Base-by-base conservation (phyloP, 2,888 invertebrate genomes). In the Ochlodes sylvanus region DNA sequence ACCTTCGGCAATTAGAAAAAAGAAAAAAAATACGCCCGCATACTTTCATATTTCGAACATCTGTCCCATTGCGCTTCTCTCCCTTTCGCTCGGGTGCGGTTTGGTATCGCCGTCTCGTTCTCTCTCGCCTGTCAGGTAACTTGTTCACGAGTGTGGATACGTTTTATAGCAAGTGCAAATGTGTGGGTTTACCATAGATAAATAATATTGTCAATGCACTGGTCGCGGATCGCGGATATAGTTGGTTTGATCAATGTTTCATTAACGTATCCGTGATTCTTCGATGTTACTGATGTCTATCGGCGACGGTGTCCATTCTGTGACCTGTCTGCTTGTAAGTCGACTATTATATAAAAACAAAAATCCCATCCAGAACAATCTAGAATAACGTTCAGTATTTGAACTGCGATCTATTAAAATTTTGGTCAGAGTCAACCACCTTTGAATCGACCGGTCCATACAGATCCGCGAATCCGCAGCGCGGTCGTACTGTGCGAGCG, bases 11-110 rank as follows among this genome's bases (percentile, higher is more conserved):
- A 76, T 73, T 75, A 69, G 62, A 74, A 73, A 66, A 27, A 77
- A 87, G 55, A 73, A 72, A 63, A 78, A 88, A 84, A 83, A 81
- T 77, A 75, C 82, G 80, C 91, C 88, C 89, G 88, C 91, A 90
- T 88, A 82, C 78, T 85, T 84, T 84, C 78, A 81, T 84, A 82
- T 82, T 80, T 78, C 70, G 86, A 90, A 89, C 91, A 90, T 90
- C 90, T 90, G 90, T 88, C 91, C 76, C 75, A 73, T 71, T 70
- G 73, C 69, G 69, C 74, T 63, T 79, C 82, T 61, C 75, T 76
- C 38, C 83, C 77, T 47, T 47, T 47, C 76, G 7, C n/a, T 1
- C 7, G 2, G 4, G 9, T 4, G 10, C 47, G 34, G 12, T 12
- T 5, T 10, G 1, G 5, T 68, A 67, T 77, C 2, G 10, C 69